These are phyloP conservation scores for Heliconius melpomene DNA, from an alignment of 1,140 invertebrate genomes.

Conservation along the genomic window DNA sequence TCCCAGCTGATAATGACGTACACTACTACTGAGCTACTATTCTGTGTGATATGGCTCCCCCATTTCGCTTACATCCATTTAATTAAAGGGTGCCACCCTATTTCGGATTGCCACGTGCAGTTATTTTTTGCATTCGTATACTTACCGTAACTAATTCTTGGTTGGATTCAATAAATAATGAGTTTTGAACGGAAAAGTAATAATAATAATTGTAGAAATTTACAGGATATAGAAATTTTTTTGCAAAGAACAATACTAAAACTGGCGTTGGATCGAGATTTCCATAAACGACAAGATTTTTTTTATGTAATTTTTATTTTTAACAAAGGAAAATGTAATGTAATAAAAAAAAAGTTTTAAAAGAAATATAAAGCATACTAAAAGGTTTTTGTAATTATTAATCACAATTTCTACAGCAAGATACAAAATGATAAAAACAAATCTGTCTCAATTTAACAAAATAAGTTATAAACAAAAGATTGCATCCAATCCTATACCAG, in stretches of 20 bases:
- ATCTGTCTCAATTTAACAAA: slow-evolving; percentile 42
- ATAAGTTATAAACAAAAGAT: slow-evolving; percentile 68
- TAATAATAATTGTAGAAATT: slow-evolving; percentile 17
- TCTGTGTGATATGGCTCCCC: neutral
- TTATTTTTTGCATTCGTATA: slow-evolving; percentile 53
- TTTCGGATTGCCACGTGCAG: slow-evolving; percentile 47
- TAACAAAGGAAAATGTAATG: slow-evolving; percentile 28
- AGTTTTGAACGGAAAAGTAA: neutral
- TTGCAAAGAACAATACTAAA: too few species aligned
- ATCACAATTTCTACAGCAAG: neutral
- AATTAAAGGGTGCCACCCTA: slow-evolving; percentile 54
- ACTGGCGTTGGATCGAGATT: too few species aligned
- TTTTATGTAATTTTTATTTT: neutral
- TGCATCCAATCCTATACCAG: slow-evolving; percentile 54
- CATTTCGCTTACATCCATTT: slow-evolving; percentile 3
- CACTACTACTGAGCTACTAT: neutral
- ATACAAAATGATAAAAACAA: neutral
- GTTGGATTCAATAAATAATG: neutral
- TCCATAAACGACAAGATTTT: too few species aligned
- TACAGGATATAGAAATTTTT: neutral
- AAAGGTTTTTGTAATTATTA: too few species aligned
- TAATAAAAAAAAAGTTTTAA: neutral
- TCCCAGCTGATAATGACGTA: neutral
- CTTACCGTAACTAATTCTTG: slow-evolving; percentile 50
- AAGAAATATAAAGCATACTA: too few species aligned